These are phyloP conservation scores for Limnephilus marmoratus DNA, from an alignment of 2,888 invertebrate species.

Conservation along the genomic window DNA sequence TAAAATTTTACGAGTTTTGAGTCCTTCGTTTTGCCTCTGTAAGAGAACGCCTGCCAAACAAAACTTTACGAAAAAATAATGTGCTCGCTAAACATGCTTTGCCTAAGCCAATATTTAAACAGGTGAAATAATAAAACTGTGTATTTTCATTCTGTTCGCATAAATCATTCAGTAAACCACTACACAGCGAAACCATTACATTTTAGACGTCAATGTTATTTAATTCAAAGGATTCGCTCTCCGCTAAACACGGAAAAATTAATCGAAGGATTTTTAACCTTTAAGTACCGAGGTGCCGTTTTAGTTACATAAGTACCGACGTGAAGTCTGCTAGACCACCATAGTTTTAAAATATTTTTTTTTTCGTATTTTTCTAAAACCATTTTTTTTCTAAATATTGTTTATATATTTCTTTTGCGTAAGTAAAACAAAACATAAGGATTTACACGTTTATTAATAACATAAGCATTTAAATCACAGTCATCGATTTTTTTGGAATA, in stretches of 20 bases:
- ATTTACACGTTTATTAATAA: no score
- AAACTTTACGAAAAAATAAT: neutral
- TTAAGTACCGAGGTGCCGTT: no score
- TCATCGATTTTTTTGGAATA: no score
- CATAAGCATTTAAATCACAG: no score
- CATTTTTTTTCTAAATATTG: no score
- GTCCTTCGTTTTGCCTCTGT: neutral
- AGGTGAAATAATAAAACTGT: conserved; percentile 17
- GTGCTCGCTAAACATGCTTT: conserved; percentile 2
- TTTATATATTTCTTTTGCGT: no score
- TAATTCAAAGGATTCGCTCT: neutral
- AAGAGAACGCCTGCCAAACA: neutral
- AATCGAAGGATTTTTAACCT: neutral
- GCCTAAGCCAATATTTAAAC: conserved; percentile 12
- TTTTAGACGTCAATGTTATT: neutral
- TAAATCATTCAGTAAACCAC: neutral
- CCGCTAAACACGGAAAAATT: neutral
- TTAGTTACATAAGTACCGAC: no score
- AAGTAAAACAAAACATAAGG: no score
- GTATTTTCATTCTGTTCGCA: neutral
- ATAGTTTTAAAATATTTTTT: no score
- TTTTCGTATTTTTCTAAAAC: no score
- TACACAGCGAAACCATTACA: neutral
- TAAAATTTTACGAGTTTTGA: neutral
- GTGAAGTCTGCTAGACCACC: no score